A percentile compares a stretch with the other conserved stretches of the same genome.
Conservation (phyloP, 2,888 invertebrate genomes). For the Macroteleia sp. region DNA sequence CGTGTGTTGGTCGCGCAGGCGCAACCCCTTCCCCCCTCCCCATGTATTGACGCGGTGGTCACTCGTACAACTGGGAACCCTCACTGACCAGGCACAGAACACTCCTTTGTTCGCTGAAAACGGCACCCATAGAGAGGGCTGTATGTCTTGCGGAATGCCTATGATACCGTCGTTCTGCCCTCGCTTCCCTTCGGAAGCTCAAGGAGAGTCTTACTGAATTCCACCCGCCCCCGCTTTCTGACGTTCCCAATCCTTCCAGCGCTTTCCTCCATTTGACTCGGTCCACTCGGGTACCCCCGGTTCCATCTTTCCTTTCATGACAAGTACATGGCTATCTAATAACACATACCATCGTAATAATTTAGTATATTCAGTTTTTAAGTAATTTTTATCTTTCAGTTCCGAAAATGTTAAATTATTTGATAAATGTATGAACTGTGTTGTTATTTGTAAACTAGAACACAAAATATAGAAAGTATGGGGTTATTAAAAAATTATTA, state of each 20-base stretch:
- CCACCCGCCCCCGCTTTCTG: conserved; percentile 17
- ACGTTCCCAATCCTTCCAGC: conserved; percentile 9
- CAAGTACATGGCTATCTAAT: conserved; percentile 81
- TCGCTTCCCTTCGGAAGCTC: conserved; percentile 2
- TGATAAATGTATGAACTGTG: too few species aligned
- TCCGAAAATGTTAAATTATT: too few species aligned
- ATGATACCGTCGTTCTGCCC: conserved; percentile 76
- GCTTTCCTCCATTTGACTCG: conserved; percentile 12
- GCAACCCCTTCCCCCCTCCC: conserved; percentile 79
- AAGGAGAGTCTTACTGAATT: conserved; percentile 35
- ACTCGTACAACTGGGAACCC: conserved; percentile 75
- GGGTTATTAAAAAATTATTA: too few species aligned
- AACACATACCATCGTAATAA: conserved; percentile 67
- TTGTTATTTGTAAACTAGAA: too few species aligned
- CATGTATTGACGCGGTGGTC: conserved; percentile 83
- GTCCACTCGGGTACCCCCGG: conserved; percentile 3
- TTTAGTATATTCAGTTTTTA: too few species aligned
- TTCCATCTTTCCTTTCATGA: conserved; percentile 69
- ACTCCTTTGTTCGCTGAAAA: conserved; percentile 71
- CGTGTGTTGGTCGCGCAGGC: conserved; percentile 74
- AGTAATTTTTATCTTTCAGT: too few species aligned
- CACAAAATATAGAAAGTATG: too few species aligned
- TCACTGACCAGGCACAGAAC: conserved; percentile 63
- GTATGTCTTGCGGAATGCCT: conserved; percentile 82
- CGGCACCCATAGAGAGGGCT: conserved; percentile 72